Evolutionary conservation across 53 echinoderm and acorn worm genomes (phyloP).

Genomic region (Echinometra lucunter): DNA sequence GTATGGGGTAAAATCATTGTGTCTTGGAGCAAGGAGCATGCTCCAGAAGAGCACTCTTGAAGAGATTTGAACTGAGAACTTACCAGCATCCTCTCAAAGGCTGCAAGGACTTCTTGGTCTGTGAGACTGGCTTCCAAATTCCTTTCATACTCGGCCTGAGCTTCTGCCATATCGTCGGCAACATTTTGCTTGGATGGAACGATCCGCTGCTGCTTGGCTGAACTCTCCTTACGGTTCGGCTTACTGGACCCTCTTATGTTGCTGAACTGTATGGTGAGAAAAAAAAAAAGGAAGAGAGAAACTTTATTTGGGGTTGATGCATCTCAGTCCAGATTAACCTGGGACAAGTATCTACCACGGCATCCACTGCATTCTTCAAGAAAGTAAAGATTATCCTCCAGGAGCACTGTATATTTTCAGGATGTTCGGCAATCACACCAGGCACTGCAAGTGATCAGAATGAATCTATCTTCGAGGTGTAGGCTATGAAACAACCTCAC

Average conservation of each 20-base stretch:
- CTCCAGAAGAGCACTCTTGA: not conserved
- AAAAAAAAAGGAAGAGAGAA: not conserved
- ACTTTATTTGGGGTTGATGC: not conserved
- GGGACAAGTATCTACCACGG: not conserved
- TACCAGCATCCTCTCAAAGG: slow-evolving; percentile 98
- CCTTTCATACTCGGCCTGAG: slow-evolving; percentile 81
- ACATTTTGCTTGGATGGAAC: slow-evolving; percentile 56
- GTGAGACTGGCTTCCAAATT: slow-evolving; percentile 84
- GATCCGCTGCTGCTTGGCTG: slow-evolving; percentile 62
- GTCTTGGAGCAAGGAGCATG: no score
- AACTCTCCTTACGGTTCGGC: slow-evolving; percentile 68
- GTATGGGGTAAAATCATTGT: no score
- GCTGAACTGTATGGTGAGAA: slow-evolving; percentile 46
- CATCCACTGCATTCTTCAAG: not conserved
- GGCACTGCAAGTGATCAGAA: no score
- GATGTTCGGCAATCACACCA: not conserved
- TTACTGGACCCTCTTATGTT: slow-evolving; percentile 71
- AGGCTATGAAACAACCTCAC: no score
- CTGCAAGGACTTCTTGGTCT: slow-evolving; percentile 90
- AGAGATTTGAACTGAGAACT: slow-evolving; percentile 54
- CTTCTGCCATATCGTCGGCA: slow-evolving; percentile 75
- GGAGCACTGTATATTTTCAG: not conserved
- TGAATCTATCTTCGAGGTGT: no score
- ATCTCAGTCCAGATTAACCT: not conserved
- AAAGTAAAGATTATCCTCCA: not conserved